Evolutionary conservation across 2,888 invertebrate genomes (phyloP).

Genomic region (Trachelus iudaicus): DNA sequence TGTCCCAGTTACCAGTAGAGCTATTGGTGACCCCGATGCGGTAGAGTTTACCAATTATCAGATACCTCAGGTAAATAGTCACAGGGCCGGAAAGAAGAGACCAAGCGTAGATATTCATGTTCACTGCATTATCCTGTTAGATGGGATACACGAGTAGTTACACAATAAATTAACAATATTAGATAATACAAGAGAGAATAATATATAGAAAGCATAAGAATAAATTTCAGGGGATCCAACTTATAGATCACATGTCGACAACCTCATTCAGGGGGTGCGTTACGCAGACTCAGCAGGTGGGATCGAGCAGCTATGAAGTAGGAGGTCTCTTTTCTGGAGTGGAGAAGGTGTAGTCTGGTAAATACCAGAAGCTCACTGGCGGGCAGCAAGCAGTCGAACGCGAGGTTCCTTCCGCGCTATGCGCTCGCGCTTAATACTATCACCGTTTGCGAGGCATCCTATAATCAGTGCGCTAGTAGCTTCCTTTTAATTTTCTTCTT

Average conservation of each 20-base stretch:
- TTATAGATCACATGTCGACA: background rate
- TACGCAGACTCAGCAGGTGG: background rate
- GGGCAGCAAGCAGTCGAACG: slow-evolving; percentile 4
- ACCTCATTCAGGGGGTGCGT: background rate
- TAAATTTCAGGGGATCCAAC: background rate
- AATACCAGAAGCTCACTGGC: slow-evolving; percentile 15
- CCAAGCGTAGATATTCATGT: background rate
- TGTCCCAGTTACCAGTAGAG: background rate
- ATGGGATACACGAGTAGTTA: background rate
- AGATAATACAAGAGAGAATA: background rate
- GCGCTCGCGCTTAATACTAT: slow-evolving; percentile 3
- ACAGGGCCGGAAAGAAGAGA: background rate
- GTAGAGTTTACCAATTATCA: slow-evolving; percentile 1
- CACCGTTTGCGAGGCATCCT: background rate
- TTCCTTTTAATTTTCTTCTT: background rate
- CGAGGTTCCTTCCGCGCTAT: slow-evolving; percentile 1
- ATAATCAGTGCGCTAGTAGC: background rate
- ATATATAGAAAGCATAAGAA: background rate
- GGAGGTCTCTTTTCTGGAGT: slow-evolving; percentile 6
- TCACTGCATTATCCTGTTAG: background rate
- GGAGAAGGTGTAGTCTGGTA: slow-evolving; percentile 22
- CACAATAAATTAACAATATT: background rate
- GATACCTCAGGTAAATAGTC: background rate
- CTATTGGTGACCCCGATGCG: background rate
- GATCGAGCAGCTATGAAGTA: background rate